phyloP scores from a whole-genome alignment of 2,113 vertebrate genomes.

The Hippocampus mohnikei region DNA sequence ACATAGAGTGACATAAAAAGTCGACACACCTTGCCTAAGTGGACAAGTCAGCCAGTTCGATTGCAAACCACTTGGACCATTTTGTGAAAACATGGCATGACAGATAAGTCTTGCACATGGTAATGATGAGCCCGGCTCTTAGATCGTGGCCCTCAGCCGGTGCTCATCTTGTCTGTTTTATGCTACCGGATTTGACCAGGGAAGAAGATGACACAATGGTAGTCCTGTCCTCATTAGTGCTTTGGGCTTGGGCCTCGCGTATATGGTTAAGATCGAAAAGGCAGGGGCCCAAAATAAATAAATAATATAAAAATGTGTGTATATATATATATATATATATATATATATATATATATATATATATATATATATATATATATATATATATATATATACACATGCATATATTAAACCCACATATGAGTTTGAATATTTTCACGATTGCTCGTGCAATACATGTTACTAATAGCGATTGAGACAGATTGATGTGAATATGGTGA shows the following conservation, averaged over 20 bases:
- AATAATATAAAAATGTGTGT: no score
- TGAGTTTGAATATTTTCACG: conserved; percentile 31
- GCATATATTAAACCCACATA: conserved; percentile 32
- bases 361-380: no score
- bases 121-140: conserved; percentile 65
- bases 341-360: not conserved
- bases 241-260: conserved; percentile 9
- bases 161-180: conserved; percentile 49
- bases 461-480: conserved; percentile 9
- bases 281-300: not conserved
- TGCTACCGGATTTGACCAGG: conserved; percentile 33
- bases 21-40: not conserved
- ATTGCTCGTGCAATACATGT: conserved; percentile 7
- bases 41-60: not conserved
- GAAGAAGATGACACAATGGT: conserved; percentile 45
- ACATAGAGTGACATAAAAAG: not conserved
- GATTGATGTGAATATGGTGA: conserved; percentile 17
- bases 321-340: conserved; percentile 7
- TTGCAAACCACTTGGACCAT: not conserved
- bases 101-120: conserved; percentile 18
- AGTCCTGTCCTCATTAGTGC: conserved; percentile 62
- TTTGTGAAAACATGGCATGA: not conserved
- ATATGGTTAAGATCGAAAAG: conserved; percentile 23
- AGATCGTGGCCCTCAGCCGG: conserved; percentile 38
- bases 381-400: no score